A percentile compares a stretch with the other conserved stretches of the same genome.
Evolutionary conservation across 2,888 invertebrate species (phyloP).

Genomic region (Ceratothoa steindachneri): DNA sequence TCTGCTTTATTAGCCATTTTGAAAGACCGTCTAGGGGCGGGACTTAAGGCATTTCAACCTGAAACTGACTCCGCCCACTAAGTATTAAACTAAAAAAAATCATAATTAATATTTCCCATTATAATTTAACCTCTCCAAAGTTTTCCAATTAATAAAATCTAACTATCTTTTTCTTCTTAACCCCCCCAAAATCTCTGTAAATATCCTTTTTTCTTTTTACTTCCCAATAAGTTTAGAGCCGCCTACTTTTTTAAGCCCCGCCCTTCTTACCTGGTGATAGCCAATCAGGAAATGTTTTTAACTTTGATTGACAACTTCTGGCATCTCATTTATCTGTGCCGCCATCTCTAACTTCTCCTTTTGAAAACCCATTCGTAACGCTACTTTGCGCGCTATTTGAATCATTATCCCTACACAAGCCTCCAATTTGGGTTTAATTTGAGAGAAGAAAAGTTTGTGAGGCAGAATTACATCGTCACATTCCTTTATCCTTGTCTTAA

Average conservation of each 20-base stretch:
- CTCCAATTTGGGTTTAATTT: neutral
- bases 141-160: neutral
- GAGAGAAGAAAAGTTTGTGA: neutral
- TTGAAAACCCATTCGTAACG: neutral
- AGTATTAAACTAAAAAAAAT: too few species aligned
- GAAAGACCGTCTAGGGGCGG: conserved; percentile 25
- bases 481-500: neutral
- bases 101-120: neutral
- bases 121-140: too few species aligned
- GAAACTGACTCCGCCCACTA: too few species aligned
- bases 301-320: conserved; percentile 43
- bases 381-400: neutral
- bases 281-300: conserved; percentile 33
- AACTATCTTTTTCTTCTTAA: neutral
- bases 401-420: neutral
- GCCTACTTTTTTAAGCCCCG: conserved; percentile 14
- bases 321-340: conserved; percentile 27
- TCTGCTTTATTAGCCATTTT: conserved; percentile 42
- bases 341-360: conserved; percentile 22
- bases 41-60: neutral
- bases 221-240: neutral
- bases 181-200: neutral
- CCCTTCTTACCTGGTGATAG: conserved; percentile 15
- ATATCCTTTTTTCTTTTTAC: too few species aligned
- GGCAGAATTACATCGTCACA: neutral